Percentiles rank a stretch among this genome's conserved stretches.
Conservation (phyloP, 2,797 vertebrate species). For the Hipposideros larvatus region DNA sequence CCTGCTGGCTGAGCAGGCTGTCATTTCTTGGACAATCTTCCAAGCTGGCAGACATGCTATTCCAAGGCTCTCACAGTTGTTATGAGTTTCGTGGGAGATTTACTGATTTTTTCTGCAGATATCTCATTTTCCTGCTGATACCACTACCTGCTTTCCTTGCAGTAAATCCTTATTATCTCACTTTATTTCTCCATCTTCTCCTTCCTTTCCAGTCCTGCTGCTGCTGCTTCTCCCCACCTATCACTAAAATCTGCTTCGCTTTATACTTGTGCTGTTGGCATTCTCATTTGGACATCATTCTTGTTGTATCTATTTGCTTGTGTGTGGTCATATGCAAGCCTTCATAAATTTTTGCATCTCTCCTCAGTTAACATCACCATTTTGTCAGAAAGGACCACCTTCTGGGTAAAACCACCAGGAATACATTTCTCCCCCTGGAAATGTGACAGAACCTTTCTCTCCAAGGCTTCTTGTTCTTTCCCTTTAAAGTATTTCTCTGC, state of each 20-base stretch:
- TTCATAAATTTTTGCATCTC: background rate
- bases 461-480: slow-evolving; percentile 60
- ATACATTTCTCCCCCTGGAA: slow-evolving; percentile 62
- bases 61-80: slow-evolving; percentile 59
- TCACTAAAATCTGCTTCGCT: background rate
- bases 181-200: slow-evolving; percentile 53
- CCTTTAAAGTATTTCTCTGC: slow-evolving; percentile 79
- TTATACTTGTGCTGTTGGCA: background rate
- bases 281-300: slow-evolving; percentile 35
- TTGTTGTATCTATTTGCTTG: slow-evolving; percentile 9
- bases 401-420: slow-evolving; percentile 59
- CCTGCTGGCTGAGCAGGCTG: slow-evolving; percentile 56
- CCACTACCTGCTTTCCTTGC: slow-evolving; percentile 37
- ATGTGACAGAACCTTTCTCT: slow-evolving; percentile 69
- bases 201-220: background rate
- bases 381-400: slow-evolving; percentile 72
- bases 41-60: slow-evolving; percentile 47
- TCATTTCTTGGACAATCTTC: slow-evolving; percentile 68
- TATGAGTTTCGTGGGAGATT: slow-evolving; percentile 72
- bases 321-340: slow-evolving; percentile 9
- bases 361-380: background rate
- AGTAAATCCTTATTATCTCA: slow-evolving; percentile 72
- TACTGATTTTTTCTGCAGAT: slow-evolving; percentile 65
- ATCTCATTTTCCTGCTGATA: slow-evolving; percentile 68
- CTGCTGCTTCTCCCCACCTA: background rate